Base-by-base conservation (phyloP, 2,888 invertebrate species). In the Andrena marginata region DNA sequence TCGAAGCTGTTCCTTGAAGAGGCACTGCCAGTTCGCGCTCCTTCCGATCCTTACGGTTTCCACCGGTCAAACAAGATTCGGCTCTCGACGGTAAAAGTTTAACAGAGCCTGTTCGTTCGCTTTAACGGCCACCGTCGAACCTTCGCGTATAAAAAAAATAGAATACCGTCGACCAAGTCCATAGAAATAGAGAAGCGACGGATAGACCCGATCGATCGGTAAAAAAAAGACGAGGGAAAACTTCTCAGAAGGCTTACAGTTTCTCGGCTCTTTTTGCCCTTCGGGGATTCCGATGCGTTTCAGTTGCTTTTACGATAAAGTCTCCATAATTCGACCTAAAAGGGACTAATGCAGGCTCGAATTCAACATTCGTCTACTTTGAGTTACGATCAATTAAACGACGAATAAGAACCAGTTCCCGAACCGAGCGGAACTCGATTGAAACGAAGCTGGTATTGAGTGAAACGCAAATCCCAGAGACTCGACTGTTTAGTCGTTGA, bases 31-130 rank as follows among this genome's bases (percentile, higher is more conserved):
- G 16, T 29, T 5, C 51, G n/a, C 26, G 26, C 62, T 71, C 35
- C 3, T 54, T 70, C 42, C 51, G 42, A 33, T 35, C 51, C 35
- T 13, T 42, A 29, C 31, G 26, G n/a, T 29, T 48, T 13, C 33
- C 33, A 13, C 29, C 23, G 48, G n/a, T 31, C 26, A 1, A 35
- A 33, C 23, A 31, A 72, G 20, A 42, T 78, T 77, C 13, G 10
- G 77, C 63, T 72, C 48, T 3, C 35, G 4, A 42, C 59, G 63
- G 63, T 78, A 74, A 85, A 80, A 86, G 60, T 81, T 78, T 48
- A 73, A 69, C 35, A 31, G 51, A 63, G 54, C 31, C 67, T 13
- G 69, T 51, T 70, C 23, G 26, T 26, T 51, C 35, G 62, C 23
- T 70, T 59, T 69, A 68, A 63, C 63, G 35, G 20, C 49, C 48